Percentiles rank a stretch among this genome's conserved stretches.
phyloP scores from a whole-genome alignment of 1,140 invertebrate species.

The Argopecten irradians region DNA sequence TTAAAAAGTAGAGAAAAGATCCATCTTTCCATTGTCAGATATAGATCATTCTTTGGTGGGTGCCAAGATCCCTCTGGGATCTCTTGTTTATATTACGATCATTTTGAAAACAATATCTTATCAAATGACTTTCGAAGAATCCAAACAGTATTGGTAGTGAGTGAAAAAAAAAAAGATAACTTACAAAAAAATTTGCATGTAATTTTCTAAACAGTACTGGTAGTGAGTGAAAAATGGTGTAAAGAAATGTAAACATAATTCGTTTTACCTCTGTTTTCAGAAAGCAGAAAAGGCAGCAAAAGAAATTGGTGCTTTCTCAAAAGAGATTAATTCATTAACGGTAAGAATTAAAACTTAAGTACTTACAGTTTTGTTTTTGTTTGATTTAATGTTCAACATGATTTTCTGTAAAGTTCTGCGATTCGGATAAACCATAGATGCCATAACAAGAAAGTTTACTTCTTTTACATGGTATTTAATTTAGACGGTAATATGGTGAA shows the following conservation, averaged over 20 bases:
- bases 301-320: constrained; percentile 72
- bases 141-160: too few relatives aligned
- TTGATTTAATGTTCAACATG: too few relatives aligned
- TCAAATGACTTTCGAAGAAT: too few relatives aligned
- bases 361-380: background rate
- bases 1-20: too few relatives aligned
- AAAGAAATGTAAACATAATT: background rate
- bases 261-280: constrained; percentile 51
- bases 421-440: background rate
- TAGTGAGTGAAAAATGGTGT: background rate
- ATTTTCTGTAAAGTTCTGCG: background rate
- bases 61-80: too few relatives aligned
- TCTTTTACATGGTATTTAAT: background rate
- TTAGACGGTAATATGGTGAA: background rate
- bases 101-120: too few relatives aligned
- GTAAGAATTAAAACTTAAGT: constrained; percentile 57
- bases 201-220: background rate
- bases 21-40: too few relatives aligned
- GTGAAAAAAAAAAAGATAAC: too few relatives aligned
- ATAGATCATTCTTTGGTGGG: too few relatives aligned
- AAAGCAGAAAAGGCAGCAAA: constrained; percentile 66
- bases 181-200: background rate
- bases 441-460: background rate
- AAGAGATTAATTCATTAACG: constrained; percentile 71
- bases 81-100: too few relatives aligned